Evolutionary conservation across 2,888 invertebrate species (phyloP), one percentile per base, ranked within the genome.

Genomic region (Sarcophaga subvicina): DNA sequence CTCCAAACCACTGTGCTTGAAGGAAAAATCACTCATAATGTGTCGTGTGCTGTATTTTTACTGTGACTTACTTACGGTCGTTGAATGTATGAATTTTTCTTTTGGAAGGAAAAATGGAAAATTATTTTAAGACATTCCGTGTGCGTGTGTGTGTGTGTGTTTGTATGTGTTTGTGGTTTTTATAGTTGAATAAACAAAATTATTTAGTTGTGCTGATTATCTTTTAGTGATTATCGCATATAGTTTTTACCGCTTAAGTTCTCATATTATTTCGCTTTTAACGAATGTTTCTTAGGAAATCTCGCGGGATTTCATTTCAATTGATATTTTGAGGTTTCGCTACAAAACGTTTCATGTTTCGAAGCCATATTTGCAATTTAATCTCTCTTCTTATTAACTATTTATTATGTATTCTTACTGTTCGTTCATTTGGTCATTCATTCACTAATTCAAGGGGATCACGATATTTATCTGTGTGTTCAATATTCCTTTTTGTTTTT

Each of bases 231-330:
- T 87, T 76, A 87, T 87, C 87, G 76, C 81, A 69, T 71, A 81
- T 37, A 84, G 76, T 84, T 86, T 87, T 87, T 37, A 37, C 84
- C 87, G 79, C 87, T 87, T 87, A 84, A 82, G 25, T 87, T 84
- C 60, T 71, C 37, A 37, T 80, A 22, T 79, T 76, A 47, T 49
- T 80, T 60, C 47, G 6, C n/a, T 17, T 66, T 49, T 49, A 80
- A 70, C 60, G 60, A 27, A 45, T 60, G 63, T 80, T 83, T 67
- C 63, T 60, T 64, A 22, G 27, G 25, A 83, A 83, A n/a, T 87
- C 84, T 84, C 87, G 79, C 81, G 87, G 87, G 87, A 87, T 79
- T 87, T 87, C 79, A 79, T 84, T 87, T 67, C 10, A 70, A 70
- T 17, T 67, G 54, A 83, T 37, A 73, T 63, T 81, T 81, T 79